These are phyloP conservation scores for Conopomorpha cramerella DNA, from an alignment of 1,140 invertebrate species.

Conservation along the genomic window DNA sequence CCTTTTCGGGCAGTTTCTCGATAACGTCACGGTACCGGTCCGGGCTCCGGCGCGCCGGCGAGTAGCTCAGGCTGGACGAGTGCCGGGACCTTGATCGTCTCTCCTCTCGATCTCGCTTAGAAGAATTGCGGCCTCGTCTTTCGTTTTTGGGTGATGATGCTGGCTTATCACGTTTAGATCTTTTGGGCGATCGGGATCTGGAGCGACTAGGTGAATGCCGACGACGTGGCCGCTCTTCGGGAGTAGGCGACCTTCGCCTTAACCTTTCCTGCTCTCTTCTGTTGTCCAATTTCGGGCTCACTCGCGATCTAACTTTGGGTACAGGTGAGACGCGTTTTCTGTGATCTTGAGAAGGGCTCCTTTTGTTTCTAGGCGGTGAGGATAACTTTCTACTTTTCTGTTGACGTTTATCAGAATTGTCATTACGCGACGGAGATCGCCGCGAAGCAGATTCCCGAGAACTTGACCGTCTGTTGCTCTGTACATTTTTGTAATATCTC, in stretches of 20 bases:
- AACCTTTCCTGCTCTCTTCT: slow-evolving; percentile 15
- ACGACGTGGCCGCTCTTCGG: slow-evolving; percentile 16
- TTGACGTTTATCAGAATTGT: slow-evolving; percentile 29
- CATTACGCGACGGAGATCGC: slow-evolving; percentile 21
- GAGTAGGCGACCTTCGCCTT: slow-evolving; percentile 9
- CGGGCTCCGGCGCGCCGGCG: slow-evolving; percentile 65
- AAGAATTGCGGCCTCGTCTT: slow-evolving; percentile 13
- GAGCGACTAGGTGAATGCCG: slow-evolving; percentile 22
- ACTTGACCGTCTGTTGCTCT: too few species aligned
- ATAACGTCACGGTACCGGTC: slow-evolving; percentile 67
- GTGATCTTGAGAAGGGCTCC: slow-evolving; percentile 19
- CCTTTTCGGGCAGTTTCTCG: slow-evolving; percentile 55
- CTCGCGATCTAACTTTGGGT: slow-evolving; percentile 19
- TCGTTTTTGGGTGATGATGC: slow-evolving; percentile 15
- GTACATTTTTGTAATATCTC: slow-evolving; percentile 23
- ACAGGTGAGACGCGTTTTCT: slow-evolving; percentile 11
- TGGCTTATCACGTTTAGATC: slow-evolving; percentile 23
- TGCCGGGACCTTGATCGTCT: slow-evolving; percentile 21
- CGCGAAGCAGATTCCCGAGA: slow-evolving; percentile 9
- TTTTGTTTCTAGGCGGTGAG: slow-evolving; percentile 21
- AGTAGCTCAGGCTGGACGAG: slow-evolving; percentile 68
- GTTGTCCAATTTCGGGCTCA: slow-evolving; percentile 17
- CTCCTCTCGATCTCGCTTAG: slow-evolving; percentile 18
- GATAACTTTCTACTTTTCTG: too few species aligned
- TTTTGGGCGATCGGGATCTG: slow-evolving; percentile 18